Base-by-base conservation (phyloP, 2,888 invertebrate species). In the Pollenia amentaria region DNA sequence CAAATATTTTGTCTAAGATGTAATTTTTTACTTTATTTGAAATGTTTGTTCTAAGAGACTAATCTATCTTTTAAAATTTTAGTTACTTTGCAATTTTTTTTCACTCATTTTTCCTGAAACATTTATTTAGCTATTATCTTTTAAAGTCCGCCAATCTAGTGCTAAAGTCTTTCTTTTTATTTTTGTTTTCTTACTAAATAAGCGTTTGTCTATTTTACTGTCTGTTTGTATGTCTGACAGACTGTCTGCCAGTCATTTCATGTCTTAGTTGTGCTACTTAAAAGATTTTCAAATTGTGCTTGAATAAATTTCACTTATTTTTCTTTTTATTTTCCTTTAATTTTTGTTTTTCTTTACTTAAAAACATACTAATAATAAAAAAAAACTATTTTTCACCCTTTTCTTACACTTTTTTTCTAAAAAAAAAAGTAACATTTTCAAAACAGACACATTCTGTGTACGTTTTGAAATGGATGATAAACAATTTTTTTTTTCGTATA, bases 251-350 rank as follows among this genome's bases (percentile, higher is more conserved):
- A 72, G 72, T 65, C 83, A 78, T 65, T 84, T 67, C 60, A 79
- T 73, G 60, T 78, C 72, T 78, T 65, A 67, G 82, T 70, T 82
- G 81, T 73, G 78, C 83, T 83, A 83, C 76, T 76, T 87, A 83
- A 76, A 72, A 80, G 83, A 87, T 83, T 83, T 86, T 79, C 18
- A 80, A 72, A 84, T 84, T 75, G 87, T 79, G 79, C 87, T 80
- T 77, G 80, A 87, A 87, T 84, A 80, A 80, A 80, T 80, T 67
- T 79, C 76, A 70, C 64, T 82, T 83, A 70, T 69, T 67, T 55
- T 67, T 67, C 64, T 75, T 60, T 42, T 16, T 42, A 51, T 76
- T 82, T 67, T 51, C 21, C 44, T 64, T 79, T 53, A 42, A 44
- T 67, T 79, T 83, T 75, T 64, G 10, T 51, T 51, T 65, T 77